A percentile compares a stretch with the other conserved stretches of the same genome.
These are phyloP conservation scores for Halictus ligatus DNA, from an alignment of 2,888 invertebrate genomes.

Conservation along the genomic window DNA sequence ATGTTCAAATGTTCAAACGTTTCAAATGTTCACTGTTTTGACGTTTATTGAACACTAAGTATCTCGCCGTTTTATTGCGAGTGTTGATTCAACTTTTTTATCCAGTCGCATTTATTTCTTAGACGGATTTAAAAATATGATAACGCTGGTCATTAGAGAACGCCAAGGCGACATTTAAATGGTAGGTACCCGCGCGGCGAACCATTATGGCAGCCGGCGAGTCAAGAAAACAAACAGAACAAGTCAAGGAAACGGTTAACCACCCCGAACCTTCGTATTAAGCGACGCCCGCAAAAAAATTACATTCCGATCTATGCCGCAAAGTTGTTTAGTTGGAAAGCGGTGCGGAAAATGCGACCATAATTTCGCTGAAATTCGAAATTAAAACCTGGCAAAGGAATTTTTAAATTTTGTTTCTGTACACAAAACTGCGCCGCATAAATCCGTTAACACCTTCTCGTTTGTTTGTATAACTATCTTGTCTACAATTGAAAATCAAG, in stretches of 20 bases:
- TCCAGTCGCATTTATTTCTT: background rate
- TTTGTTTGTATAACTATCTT: background rate
- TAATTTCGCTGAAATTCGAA: background rate
- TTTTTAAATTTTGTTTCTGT: background rate
- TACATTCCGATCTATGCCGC: constrained; percentile 1
- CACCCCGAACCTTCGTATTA: background rate
- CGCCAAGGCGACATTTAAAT: too few species aligned
- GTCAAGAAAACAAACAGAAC: background rate
- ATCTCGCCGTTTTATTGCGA: background rate
- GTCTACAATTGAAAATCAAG: too few species aligned
- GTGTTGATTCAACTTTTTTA: background rate
- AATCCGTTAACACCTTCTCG: background rate
- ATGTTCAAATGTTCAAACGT: too few species aligned
- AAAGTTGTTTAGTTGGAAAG: constrained; percentile 1
- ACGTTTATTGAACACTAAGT: background rate
- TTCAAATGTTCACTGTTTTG: too few species aligned
- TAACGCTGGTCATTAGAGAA: background rate
- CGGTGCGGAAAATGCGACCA: background rate
- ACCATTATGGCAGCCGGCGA: background rate
- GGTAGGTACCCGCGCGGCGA: too few species aligned
- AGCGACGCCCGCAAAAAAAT: background rate
- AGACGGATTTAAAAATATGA: background rate
- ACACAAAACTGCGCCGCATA: background rate
- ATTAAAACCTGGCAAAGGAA: background rate
- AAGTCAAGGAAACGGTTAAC: background rate